These are phyloP conservation scores for Eospalax fontanierii DNA, from an alignment of 2,797 vertebrate genomes.

Conservation along the genomic window DNA sequence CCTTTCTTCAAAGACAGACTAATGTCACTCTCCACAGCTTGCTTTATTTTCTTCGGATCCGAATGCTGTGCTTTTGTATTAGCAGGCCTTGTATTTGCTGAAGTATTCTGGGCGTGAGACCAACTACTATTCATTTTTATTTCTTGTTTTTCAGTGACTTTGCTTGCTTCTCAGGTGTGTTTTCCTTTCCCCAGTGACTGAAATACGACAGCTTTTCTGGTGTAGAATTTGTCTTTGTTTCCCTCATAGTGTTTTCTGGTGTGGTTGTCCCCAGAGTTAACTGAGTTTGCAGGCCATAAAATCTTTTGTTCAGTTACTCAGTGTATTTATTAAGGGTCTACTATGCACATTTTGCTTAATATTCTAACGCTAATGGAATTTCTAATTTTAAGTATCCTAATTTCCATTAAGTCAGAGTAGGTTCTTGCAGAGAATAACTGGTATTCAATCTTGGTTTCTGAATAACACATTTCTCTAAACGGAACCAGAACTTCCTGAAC, in stretches of 20 bases:
- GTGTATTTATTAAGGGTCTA: neutral
- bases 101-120: neutral
- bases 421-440: neutral
- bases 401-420: slow-evolving; percentile 48
- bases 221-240: slow-evolving; percentile 40
- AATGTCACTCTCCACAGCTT: neutral
- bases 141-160: neutral
- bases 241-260: neutral
- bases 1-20: neutral
- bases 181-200: neutral
- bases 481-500: neutral
- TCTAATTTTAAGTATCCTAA: neutral
- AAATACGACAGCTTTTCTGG: slow-evolving; percentile 3
- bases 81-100: neutral
- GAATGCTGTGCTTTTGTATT: slow-evolving; percentile 30
- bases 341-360: neutral
- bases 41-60: neutral
- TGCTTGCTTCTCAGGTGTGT: slow-evolving; percentile 18
- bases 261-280: neutral
- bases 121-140: neutral
- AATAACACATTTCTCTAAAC: neutral
- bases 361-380: neutral
- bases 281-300: neutral
- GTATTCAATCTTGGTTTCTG: slow-evolving; percentile 36
- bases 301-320: neutral